Base-by-base conservation (phyloP, 2,113 vertebrate genomes). In the Hirundichthys speculiger region DNA sequence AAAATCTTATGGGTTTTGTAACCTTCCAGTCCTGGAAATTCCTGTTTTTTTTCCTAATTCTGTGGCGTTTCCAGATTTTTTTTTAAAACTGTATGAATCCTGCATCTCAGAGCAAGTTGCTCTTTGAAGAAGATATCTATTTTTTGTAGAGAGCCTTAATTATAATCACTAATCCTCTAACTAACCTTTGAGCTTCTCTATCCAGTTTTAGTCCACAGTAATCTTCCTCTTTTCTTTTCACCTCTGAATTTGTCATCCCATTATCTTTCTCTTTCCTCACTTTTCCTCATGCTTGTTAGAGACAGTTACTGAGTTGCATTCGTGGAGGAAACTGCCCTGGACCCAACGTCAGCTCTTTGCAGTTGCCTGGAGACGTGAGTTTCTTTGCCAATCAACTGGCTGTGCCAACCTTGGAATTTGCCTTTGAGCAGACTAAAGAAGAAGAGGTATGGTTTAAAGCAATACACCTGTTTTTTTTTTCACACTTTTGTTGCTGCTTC, bases 311-410 rank as follows among this genome's bases (percentile, higher is more conserved):
- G 84, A 94, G 76, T 66, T 99, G 96, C 70, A 87, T 92, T 30
- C 85, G 87, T 61, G 90, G 89, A 69, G 57, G 74, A 2, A 88
- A 82, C 54, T 99, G 97, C 72, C 77, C 84, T 0, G 88, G 78
- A 73, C 88, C 88, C 40, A 95, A 95, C 20, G 86, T 96, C 82
- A 96, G 90, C 72, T 95, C 95, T 1, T 79, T 94, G 55, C 97
- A 98, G 90, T 91, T 92, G 5, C 93, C 93, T 66, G 96, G 96
- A 34, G 96, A 97, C 78, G 82, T 92, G 0, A 84, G 93, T 76
- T 96, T 95, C 85, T 98, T 99, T 82, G 94, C 96, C 92, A 97
- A 95, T 90, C 91, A 93, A 12, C 92, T 99, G 8, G 95, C 94
- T 58, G 90, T 97, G 22, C 96, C 97, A 41, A 90, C 91, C 11